Evolutionary conservation across 2,113 vertebrate genomes (phyloP).

Genomic region (Tachysurus vachellii): DNA sequence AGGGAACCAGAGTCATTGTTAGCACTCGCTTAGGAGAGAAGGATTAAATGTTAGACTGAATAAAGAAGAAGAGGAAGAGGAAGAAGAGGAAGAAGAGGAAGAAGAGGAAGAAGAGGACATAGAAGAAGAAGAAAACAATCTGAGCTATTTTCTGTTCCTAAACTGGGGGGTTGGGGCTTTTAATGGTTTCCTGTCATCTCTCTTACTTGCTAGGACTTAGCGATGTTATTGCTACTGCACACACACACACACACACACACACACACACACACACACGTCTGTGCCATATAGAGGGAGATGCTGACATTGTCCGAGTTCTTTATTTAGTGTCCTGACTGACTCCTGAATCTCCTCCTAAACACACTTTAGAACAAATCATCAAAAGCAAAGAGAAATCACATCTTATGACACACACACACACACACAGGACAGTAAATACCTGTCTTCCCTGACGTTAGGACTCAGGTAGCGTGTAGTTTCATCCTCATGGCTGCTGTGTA

Average conservation of each 20-base stretch:
- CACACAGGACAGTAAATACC: conserved; percentile 58
- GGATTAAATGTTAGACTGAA: too few relatives aligned
- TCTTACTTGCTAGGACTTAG: not conserved
- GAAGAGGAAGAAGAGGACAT: not conserved
- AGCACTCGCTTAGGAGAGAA: too few relatives aligned
- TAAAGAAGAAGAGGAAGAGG: too few relatives aligned
- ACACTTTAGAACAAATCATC: not conserved
- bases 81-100: too few relatives aligned
- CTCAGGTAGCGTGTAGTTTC: conserved; percentile 76
- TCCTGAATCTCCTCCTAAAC: not conserved
- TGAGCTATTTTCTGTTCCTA: too few relatives aligned
- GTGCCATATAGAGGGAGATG: too few relatives aligned
- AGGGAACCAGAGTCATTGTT: too few relatives aligned
- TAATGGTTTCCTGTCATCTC: too few relatives aligned
- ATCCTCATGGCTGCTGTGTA: conserved; percentile 82
- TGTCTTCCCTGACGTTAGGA: conserved; percentile 68
- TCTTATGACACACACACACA: not conserved
- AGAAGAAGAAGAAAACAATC: too few relatives aligned
- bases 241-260: conserved; percentile 1
- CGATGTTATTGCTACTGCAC: not conserved
- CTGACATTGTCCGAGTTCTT: not conserved
- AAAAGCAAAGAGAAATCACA: not conserved
- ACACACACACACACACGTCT: too few relatives aligned
- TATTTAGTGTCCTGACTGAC: not conserved
- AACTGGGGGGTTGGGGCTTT: too few relatives aligned